These are phyloP conservation scores for Plumapathes pennacea DNA, from an alignment of 92 coral and sea anemone species.

Conservation along the genomic window DNA sequence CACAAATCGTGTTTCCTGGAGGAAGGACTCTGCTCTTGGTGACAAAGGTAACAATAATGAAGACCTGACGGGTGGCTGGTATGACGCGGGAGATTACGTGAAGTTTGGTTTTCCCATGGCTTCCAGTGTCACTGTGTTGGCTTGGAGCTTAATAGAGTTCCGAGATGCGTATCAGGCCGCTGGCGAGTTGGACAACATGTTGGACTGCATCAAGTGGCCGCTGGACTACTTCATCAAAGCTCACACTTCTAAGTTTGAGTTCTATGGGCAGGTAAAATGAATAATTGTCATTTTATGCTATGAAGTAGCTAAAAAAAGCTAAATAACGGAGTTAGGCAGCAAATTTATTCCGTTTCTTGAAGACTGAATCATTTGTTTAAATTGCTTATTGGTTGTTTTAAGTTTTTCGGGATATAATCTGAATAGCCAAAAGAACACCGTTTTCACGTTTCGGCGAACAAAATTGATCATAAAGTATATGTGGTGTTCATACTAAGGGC, in stretches of 20 bases:
- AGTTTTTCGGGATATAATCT: too few species aligned
- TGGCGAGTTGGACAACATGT: conserved; percentile 7
- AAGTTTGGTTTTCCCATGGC: conserved; percentile 32
- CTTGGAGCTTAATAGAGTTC: conserved; percentile 12
- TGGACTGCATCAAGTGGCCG: conserved; percentile 20
- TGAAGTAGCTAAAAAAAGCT: too few species aligned
- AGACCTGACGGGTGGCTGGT: conserved; percentile 38
- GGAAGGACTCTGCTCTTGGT: conserved; percentile 9
- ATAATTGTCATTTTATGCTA: too few species aligned
- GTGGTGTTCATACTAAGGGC: too few species aligned
- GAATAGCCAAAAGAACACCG: too few species aligned
- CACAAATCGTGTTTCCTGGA: conserved; percentile 14
- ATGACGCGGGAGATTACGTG: conserved; percentile 38
- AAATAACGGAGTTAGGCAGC: too few species aligned
- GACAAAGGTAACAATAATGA: conserved; percentile 14
- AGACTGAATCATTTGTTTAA: too few species aligned
- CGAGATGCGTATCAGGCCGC: conserved; percentile 1
- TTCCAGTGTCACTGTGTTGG: conserved; percentile 1
- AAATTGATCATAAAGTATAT: too few species aligned
- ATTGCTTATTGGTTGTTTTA: too few species aligned
- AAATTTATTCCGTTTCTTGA: too few species aligned
- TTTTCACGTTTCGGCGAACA: too few species aligned
- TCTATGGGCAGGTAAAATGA: conserved; percentile 24
- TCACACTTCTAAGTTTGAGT: conserved; percentile 6
- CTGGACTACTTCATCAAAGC: conserved; percentile 29